Percentiles rank a stretch among this genome's conserved stretches.
Conservation (phyloP, 1,140 invertebrate species). For the Pogonognathellus flavescens region DNA sequence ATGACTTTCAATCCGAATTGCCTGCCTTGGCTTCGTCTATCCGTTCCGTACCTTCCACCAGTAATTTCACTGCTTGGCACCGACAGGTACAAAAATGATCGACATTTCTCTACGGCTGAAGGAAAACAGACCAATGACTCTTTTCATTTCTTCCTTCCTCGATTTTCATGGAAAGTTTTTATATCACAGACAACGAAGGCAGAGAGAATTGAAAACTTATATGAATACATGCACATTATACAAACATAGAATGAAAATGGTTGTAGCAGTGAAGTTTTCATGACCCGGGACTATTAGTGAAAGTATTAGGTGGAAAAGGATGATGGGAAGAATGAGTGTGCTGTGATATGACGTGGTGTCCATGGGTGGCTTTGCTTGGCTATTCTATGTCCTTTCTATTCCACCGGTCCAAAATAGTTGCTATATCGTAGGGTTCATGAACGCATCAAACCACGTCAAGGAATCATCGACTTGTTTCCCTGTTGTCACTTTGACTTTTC, state of each 20-base stretch:
- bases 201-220: not conserved
- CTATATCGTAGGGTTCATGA: slow-evolving; percentile 13
- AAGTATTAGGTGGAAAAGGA: not conserved
- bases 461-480: slow-evolving; percentile 7
- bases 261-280: not conserved
- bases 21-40: slow-evolving; percentile 5
- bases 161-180: not conserved
- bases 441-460: slow-evolving; percentile 14
- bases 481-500: slow-evolving; percentile 8
- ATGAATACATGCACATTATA: not conserved
- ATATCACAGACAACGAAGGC: not conserved
- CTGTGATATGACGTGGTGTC: slow-evolving; percentile 5
- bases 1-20: slow-evolving; percentile 26
- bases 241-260: not conserved
- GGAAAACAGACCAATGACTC: not conserved
- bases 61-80: slow-evolving; percentile 20
- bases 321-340: too few relatives aligned
- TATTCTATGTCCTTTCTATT: not conserved
- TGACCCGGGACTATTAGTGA: not conserved
- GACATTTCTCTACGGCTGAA: not conserved
- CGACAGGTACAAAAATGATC: slow-evolving; percentile 51
- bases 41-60: slow-evolving; percentile 22
- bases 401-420: not conserved
- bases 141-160: slow-evolving; percentile 24
- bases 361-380: slow-evolving; percentile 1